Conservation (phyloP, 2,888 invertebrate species). For the Disparrhopalites patrizii region DNA sequence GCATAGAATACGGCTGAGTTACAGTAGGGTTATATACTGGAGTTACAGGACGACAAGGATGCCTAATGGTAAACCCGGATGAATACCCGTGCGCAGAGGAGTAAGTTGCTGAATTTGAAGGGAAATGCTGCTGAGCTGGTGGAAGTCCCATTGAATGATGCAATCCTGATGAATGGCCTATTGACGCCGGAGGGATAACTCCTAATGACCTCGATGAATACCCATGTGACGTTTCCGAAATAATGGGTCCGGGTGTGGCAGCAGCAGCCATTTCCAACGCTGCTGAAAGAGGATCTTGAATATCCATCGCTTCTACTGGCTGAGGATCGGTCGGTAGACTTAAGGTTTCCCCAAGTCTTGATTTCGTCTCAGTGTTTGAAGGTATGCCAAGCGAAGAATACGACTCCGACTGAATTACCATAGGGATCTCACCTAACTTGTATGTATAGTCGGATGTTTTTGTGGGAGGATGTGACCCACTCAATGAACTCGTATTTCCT, state of each 20-base stretch:
- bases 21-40: not conserved
- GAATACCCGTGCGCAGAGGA: not conserved
- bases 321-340: too few species aligned
- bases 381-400: too few species aligned
- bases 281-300: conserved; percentile 14
- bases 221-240: not conserved
- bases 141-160: not conserved
- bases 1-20: not conserved
- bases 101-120: not conserved
- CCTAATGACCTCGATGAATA: not conserved
- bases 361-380: too few species aligned
- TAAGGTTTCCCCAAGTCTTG: too few species aligned
- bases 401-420: not conserved
- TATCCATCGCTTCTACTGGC: not conserved
- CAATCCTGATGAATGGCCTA: not conserved
- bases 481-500: too few species aligned
- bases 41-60: not conserved
- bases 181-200: not conserved
- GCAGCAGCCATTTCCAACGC: conserved; percentile 17
- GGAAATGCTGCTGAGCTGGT: not conserved
- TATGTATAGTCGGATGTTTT: not conserved
- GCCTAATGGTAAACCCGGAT: not conserved
- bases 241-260: not conserved
- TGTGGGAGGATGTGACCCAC: not conserved
- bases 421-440: not conserved